phyloP scores from a whole-genome alignment of 92 coral and sea anemone species.

The Actinernus sp. region DNA sequence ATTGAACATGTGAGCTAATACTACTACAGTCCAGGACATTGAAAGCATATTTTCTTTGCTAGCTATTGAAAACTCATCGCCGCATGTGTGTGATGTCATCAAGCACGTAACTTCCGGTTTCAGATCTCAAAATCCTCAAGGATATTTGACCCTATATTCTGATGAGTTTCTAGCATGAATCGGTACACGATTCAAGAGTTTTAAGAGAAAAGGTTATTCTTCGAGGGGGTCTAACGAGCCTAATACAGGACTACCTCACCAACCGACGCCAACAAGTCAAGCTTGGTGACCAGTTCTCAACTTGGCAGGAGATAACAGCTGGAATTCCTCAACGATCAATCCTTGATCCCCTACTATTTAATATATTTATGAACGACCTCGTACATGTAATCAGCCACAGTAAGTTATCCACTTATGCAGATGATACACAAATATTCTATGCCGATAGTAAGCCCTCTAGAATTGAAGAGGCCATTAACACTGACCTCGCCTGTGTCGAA shows the following conservation, averaged over 20 bases:
- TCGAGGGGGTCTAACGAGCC: too few relatives aligned
- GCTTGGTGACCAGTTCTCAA: conserved; percentile 12
- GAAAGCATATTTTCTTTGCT: too few relatives aligned
- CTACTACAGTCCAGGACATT: too few relatives aligned
- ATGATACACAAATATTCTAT: conserved; percentile 26
- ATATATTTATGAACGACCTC: conserved; percentile 43
- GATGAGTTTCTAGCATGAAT: too few relatives aligned
- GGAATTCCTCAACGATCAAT: conserved; percentile 62
- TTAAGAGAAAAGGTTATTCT: too few relatives aligned
- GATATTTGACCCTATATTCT: too few relatives aligned
- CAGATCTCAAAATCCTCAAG: too few relatives aligned
- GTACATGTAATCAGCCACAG: conserved; percentile 4
- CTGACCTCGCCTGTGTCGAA: conserved; percentile 9
- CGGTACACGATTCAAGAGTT: too few relatives aligned
- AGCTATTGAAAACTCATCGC: too few relatives aligned
- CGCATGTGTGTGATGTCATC: too few relatives aligned
- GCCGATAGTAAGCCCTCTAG: conserved; percentile 5
- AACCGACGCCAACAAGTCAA: conserved; percentile 31
- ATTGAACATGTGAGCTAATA: too few relatives aligned
- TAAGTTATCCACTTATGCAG: conserved; percentile 34
- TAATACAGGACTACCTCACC: conserved; percentile 12
- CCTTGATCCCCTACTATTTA: conserved; percentile 40
- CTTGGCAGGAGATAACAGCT: conserved; percentile 9
- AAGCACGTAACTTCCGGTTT: too few relatives aligned
- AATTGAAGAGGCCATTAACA: conserved; percentile 16